Percentiles rank a stretch among this genome's conserved stretches.
Evolutionary conservation across 92 coral and sea anemone species (phyloP).

Genomic region (Pocillopora grandis): DNA sequence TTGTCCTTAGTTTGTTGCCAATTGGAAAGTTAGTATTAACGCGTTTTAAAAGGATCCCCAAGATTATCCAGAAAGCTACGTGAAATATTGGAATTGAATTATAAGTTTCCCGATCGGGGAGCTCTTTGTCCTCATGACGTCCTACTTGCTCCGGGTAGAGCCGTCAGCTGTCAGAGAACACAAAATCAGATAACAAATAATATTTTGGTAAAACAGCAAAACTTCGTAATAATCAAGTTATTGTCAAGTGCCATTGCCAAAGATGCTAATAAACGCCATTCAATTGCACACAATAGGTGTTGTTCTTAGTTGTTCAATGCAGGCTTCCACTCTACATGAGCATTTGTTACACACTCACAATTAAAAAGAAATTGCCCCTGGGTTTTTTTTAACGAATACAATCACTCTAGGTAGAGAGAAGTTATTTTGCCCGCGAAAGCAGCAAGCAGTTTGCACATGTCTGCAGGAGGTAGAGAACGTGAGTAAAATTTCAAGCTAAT

Average conservation of each 20-base stretch:
- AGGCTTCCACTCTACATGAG: slow-evolving; percentile 64
- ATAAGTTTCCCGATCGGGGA: not conserved
- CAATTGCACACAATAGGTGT: slow-evolving; percentile 84
- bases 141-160: slow-evolving; percentile 33
- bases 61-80: not conserved
- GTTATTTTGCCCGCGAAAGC: slow-evolving; percentile 47
- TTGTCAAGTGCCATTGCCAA: slow-evolving; percentile 67
- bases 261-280: slow-evolving; percentile 82
- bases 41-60: not conserved
- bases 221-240: slow-evolving; percentile 84
- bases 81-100: not conserved
- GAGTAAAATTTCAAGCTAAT: slow-evolving; percentile 16
- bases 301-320: slow-evolving; percentile 80
- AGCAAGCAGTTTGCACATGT: slow-evolving; percentile 72
- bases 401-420: slow-evolving; percentile 62
- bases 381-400: slow-evolving; percentile 63
- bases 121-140: slow-evolving; percentile 49
- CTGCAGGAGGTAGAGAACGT: slow-evolving; percentile 55
- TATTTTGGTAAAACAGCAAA: slow-evolving; percentile 71
- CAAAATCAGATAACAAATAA: slow-evolving; percentile 69
- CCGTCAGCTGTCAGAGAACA: slow-evolving; percentile 55
- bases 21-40: not conserved
- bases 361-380: slow-evolving; percentile 74
- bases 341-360: slow-evolving; percentile 74
- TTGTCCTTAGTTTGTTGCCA: not conserved